Evolutionary conservation across 1,140 invertebrate genomes (phyloP), one percentile per base, ranked within the genome.

Genomic region (Microplitis mediator): DNA sequence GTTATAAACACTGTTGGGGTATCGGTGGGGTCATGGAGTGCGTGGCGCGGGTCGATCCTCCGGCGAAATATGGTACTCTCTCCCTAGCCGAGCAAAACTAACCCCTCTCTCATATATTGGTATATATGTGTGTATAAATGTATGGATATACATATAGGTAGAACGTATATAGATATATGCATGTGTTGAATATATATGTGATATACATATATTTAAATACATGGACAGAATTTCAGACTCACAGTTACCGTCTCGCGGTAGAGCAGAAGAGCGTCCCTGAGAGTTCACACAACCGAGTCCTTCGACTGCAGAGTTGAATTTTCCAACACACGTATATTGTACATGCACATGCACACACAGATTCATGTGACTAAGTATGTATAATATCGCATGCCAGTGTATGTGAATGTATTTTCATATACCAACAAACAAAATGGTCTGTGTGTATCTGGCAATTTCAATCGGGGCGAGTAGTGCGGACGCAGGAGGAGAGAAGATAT

Each of bases 211-310:
- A 23, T 16, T 58, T 23, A 23, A 58, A 58, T 58, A 31, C 16
- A 58, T 16, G 23, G 8, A 58, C 0, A 58, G 16, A 58, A 9
- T 23, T 16, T 23, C 14, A 31, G 34, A 35, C 52, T 52, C 65
- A 52, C 50, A 56, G 65, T 67, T 36, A 64, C 39, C 62, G 34
- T 50, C 65, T 67, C 50, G 23, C 23, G 6, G 11, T 35, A 11
- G 11, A 67, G 65, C 31, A 67, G 31, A 67, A 52, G 65, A 52
- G 65, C 65, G 65, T 52, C 65, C 65, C 65, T 67, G 65, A 67
- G 50, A 67, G 50, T 67, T 67, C 51, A 52, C 51, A 52, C 45
- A 52, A 67, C 35, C 35, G 45, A n/a, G 50, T 67, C 65, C 65
- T 67, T 54, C 50, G 50, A 32, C 23, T 67, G 65, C 50, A 52